Base-by-base conservation (phyloP, 1,140 invertebrate species). In the Trachymyrmex cornetzi region DNA sequence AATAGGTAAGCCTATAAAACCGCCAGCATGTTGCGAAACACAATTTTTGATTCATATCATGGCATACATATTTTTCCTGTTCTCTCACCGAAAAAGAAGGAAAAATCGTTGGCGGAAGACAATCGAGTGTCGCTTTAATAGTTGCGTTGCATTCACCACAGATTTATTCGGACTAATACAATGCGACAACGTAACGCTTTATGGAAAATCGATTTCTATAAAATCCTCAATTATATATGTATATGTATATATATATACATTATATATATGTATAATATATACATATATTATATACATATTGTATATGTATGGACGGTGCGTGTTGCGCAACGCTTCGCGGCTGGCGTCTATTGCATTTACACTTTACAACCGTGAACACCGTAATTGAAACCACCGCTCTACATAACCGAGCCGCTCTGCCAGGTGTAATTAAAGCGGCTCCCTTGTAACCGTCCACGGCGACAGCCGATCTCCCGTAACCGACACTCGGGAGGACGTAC, bases 141-240 rank as follows among this genome's bases (percentile, higher is more conserved):
- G 19, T 38, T 14, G 48, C 16, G 27, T 50, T 44, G 14, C 48
- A 69, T 24, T 48, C 12, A 16, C 30, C 61, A 48, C 38, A 75
- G 61, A 81, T 88, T 88, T 74, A 85, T 79, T n/a, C 80, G 19
- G 19, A 24, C 66, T 86, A 88, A 89, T 77, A 82, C 77, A 89
- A 44, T 64, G 59, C 50, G 57, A 72, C 85, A 74, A 75, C 50
- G 72, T 27, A 14, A 53, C 24, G 85, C 22, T 89, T 89, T 81
- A 90, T 90, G 79, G 71, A 72, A 88, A 82, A 90, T 90, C 89
- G 86, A 90, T 90, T 85, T 77, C 64, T 64, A 67, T 86, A 87
- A 90, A 90, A 88, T 22, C 64, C 66, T 88, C 64, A 72, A 90
- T 90, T 71, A 61, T 77, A 61, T 48, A 38, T 59, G 27, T 24